Percentiles rank a stretch among this genome's conserved stretches.
These are phyloP conservation scores for Emydura subglobosa DNA, from an alignment of 2,113 vertebrate species.

Conservation along the genomic window DNA sequence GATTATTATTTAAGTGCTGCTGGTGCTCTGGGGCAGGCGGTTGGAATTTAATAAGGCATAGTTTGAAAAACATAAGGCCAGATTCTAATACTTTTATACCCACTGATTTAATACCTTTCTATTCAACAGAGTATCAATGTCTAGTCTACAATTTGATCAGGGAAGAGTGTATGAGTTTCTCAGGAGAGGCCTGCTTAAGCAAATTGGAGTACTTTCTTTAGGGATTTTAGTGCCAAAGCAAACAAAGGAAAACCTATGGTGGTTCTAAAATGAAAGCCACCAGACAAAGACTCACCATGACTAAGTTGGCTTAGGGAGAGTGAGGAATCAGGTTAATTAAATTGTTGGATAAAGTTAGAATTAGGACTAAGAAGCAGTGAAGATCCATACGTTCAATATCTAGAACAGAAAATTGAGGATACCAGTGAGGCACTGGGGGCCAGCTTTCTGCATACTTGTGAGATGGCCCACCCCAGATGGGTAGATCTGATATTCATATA, in stretches of 20 bases:
- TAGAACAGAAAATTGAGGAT: not conserved
- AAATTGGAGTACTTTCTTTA: not conserved
- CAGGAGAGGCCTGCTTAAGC: not conserved
- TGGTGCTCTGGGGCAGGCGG: not conserved
- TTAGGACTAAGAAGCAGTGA: not conserved
- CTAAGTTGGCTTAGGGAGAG: not conserved
- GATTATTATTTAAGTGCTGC: not conserved
- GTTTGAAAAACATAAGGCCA: not conserved
- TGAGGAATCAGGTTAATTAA: not conserved
- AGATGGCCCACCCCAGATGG: rapidly evolving
- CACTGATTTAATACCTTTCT: not conserved
- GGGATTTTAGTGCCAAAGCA: not conserved
- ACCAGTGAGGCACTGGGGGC: not conserved
- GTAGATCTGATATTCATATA: not conserved
- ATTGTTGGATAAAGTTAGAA: not conserved
- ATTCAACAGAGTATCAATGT: not conserved
- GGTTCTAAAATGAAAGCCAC: not conserved
- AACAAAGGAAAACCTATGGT: not conserved
- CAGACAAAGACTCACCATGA: not conserved
- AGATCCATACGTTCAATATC: not conserved
- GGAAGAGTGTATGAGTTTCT: not conserved
- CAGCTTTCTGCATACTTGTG: rapidly evolving
- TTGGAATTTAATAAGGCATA: not conserved
- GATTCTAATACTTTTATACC: not conserved
- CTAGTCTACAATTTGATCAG: not conserved